Evolutionary conservation across 2,888 invertebrate species (phyloP), one percentile per base, ranked within the genome.

Genomic region (Adelphocoris suturalis): DNA sequence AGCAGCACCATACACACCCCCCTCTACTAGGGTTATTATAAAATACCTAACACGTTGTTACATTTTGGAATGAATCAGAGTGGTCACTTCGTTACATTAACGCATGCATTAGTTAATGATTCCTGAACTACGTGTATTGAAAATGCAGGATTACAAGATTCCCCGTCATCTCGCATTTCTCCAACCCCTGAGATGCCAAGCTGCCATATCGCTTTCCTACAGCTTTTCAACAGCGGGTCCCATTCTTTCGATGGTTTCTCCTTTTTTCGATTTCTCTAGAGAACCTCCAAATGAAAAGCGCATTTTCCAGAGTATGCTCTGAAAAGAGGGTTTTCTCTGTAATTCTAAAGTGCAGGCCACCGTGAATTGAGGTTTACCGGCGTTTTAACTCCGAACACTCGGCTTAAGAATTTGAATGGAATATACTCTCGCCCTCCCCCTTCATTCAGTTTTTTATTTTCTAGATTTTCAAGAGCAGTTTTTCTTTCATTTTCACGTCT

Each of bases 321-420:
- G 57, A 57, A 57, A 57, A 57, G n/a, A 5, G 57, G 57, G 57
- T 14, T 57, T n/a, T 57, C n/a, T 5, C 57, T 57, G n/a, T 57
- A 57, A 57, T 57, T 57, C n/a, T n/a, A 57, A 57, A 57, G 57
- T 16, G 57, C 57, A 57, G 16, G 0, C 57, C 57, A 57, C 57
- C 57, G 57, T 57, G 57, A 57, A 57, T n/a, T n/a, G 57, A 57
- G n/a, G 57, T 57, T 57, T 57, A 57, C 57, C 57, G n/a, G 57
- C 16, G 57, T 57, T 57, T 57, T 57, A 57, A n/a, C 0, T 7
- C 57, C 14, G 57, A 57, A 57, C 14, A 16, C 57, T 57, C 57
- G n/a, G 57, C 57, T 57, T 57, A 57, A n/a, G n/a, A 57, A n/a
- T 57, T 57, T n/a, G n/a, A 57, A 16, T 14, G 57, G 7, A n/a